Conservation (phyloP, 2,888 invertebrate species). For the Adela reaumurella region DNA sequence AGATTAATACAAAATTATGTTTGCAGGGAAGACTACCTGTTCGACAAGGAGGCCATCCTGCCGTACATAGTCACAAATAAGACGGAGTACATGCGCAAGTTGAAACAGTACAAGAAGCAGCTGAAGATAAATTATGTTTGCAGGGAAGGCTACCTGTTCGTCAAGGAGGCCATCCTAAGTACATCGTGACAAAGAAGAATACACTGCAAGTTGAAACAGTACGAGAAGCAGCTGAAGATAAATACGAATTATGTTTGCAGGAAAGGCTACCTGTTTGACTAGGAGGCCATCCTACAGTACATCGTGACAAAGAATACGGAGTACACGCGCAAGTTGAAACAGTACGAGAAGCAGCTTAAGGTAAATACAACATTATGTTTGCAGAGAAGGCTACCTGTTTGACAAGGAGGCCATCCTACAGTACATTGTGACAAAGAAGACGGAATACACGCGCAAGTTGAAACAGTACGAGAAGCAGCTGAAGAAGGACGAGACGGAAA, state of each 20-base stretch:
- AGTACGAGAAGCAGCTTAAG: conserved; percentile 86
- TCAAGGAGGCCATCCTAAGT: too few species aligned
- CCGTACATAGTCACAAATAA: conserved; percentile 95
- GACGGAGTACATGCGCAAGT: conserved; percentile 79
- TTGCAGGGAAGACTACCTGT: conserved; percentile 84
- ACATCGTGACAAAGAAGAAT: too few species aligned
- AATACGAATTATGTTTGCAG: too few species aligned
- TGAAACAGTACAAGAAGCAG: conserved; percentile 91
- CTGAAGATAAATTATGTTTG: too few species aligned
- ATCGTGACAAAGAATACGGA: conserved; percentile 92
- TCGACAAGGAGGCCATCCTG: conserved; percentile 94
- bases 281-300: conserved; percentile 94
- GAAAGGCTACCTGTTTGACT: conserved; percentile 94
- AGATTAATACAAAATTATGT: too few species aligned
- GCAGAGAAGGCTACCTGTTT: conserved; percentile 87
- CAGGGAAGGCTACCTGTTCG: too few species aligned
- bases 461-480: conserved; percentile 91
- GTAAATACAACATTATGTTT: too few species aligned
- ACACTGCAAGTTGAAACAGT: too few species aligned
- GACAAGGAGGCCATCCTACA: conserved; percentile 96
- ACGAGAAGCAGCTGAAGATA: too few species aligned
- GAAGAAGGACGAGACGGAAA: conserved; percentile 68
- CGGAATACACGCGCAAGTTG: conserved; percentile 80
- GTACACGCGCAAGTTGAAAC: conserved; percentile 83
- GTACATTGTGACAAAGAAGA: conserved; percentile 92